phyloP scores from a whole-genome alignment of 1,140 invertebrate genomes.

The Archegozetes longisetosus region DNA sequence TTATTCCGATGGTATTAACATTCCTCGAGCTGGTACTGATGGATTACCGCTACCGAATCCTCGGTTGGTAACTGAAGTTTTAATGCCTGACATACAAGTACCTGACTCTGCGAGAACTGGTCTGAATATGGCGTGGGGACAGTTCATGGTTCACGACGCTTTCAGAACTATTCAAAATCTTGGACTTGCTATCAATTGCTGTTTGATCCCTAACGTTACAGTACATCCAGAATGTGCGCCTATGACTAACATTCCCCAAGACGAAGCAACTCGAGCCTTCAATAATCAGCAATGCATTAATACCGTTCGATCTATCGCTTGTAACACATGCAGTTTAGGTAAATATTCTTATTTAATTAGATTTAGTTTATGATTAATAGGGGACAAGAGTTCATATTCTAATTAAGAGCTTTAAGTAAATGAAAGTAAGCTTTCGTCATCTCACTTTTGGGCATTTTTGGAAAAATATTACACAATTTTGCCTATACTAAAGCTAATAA shows the following conservation, averaged over 20 bases:
- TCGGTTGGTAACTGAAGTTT: conserved; percentile 33
- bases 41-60: conserved; percentile 30
- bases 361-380: no score
- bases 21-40: conserved; percentile 21
- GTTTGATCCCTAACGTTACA: conserved; percentile 7
- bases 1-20: conserved; percentile 41
- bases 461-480: no score
- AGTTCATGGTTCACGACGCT: conserved; percentile 20
- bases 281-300: conserved; percentile 26
- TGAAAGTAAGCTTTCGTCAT: no score
- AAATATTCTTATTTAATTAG: no score
- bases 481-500: no score
- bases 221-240: conserved; percentile 24
- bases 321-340: conserved; percentile 17
- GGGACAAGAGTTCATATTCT: no score
- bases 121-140: conserved; percentile 17
- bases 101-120: conserved; percentile 9
- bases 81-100: conserved; percentile 13
- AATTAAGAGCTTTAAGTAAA: no score
- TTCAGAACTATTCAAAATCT: conserved; percentile 12
- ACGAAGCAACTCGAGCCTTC: conserved; percentile 25
- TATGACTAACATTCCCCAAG: conserved; percentile 23
- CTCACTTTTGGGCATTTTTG: no score
- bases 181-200: conserved; percentile 24
- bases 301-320: conserved; percentile 24